phyloP scores from a whole-genome alignment of 2,113 vertebrate genomes.

The Hippocampus barbouri region DNA sequence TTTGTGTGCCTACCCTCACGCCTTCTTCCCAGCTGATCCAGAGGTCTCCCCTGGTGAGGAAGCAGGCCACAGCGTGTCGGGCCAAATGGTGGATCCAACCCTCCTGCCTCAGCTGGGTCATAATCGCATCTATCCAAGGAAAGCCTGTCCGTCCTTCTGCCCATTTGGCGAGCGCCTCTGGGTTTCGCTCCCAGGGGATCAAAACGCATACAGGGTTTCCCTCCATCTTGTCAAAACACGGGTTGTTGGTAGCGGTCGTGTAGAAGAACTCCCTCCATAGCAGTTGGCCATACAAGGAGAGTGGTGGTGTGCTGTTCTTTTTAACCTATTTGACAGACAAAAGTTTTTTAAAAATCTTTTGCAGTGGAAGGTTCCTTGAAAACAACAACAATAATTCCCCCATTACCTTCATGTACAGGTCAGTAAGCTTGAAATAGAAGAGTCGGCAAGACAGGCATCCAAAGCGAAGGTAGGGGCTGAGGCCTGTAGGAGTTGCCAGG shows the following conservation, averaged over 20 bases:
- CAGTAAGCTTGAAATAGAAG: constrained; percentile 93
- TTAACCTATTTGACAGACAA: constrained; percentile 77
- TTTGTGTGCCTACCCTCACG: constrained; percentile 79
- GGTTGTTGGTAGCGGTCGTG: constrained; percentile 88
- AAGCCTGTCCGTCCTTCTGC: constrained; percentile 84
- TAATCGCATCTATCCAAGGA: constrained; percentile 63
- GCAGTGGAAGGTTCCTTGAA: neutral
- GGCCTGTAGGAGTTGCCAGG: constrained; percentile 89
- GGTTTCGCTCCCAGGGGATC: constrained; percentile 94
- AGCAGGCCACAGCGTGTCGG: constrained; percentile 76
- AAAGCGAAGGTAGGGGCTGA: constrained; percentile 92
- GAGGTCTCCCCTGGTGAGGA: constrained; percentile 91
- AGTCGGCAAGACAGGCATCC: constrained; percentile 93
- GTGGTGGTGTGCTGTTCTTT: constrained; percentile 86
- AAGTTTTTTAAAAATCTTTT: neutral
- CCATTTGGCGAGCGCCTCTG: constrained; percentile 94
- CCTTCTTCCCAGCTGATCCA: constrained; percentile 99
- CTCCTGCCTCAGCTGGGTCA: constrained; percentile 61
- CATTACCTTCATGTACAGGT: constrained; percentile 90
- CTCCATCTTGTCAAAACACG: constrained; percentile 97
- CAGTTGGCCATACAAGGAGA: constrained; percentile 91
- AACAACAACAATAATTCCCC: neutral
- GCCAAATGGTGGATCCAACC: constrained; percentile 63
- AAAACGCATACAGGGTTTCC: constrained; percentile 93
- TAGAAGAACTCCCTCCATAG: constrained; percentile 98